These are phyloP conservation scores for Montipora efflorescens DNA, from an alignment of 64 coral and sea anemone genomes.

Conservation along the genomic window DNA sequence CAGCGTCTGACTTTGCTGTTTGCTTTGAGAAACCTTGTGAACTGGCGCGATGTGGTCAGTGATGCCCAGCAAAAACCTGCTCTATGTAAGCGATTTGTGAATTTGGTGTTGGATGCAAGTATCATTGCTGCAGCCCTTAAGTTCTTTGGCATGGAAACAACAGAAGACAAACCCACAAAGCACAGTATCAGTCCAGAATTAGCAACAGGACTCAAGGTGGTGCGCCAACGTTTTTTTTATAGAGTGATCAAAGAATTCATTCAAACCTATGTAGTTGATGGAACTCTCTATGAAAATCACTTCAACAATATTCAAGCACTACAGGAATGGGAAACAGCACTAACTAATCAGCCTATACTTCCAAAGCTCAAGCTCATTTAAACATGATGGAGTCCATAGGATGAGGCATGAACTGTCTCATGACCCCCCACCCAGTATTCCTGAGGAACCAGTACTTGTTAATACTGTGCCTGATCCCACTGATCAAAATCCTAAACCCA, in stretches of 20 bases:
- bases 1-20: constrained; percentile 13
- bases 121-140: constrained; percentile 42
- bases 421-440: background rate
- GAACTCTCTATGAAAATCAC: constrained; percentile 49
- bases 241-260: constrained; percentile 45
- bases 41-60: background rate
- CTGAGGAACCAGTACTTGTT: background rate
- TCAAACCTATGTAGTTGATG: constrained; percentile 29
- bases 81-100: background rate
- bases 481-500: background rate
- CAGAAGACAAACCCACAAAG: constrained; percentile 35
- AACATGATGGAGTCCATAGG: constrained; percentile 41
- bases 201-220: background rate
- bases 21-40: constrained; percentile 1
- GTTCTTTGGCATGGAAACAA: background rate
- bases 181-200: constrained; percentile 4
- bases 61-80: background rate
- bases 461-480: background rate
- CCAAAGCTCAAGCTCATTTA: constrained; percentile 54
- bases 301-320: constrained; percentile 33
- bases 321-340: constrained; percentile 17
- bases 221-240: background rate
- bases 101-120: background rate
- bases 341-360: constrained; percentile 22
- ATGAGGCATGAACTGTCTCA: background rate